Evolutionary conservation across 2,888 invertebrate genomes (phyloP).

Genomic region (Arge pagana): DNA sequence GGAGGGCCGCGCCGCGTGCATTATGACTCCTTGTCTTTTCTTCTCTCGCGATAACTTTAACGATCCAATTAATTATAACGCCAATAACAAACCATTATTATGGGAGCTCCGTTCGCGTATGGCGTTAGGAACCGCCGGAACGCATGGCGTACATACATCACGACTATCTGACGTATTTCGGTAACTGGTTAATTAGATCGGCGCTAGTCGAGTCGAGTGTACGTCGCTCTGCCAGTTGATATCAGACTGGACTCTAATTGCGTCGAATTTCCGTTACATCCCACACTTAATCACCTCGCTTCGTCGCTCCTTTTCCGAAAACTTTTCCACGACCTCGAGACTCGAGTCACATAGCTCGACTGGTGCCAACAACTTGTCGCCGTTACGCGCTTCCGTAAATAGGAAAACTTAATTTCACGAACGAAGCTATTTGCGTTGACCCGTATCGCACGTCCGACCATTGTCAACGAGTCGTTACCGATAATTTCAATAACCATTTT

Average conservation of each 20-base stretch:
- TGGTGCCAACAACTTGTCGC: no score
- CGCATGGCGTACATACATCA: slow-evolving; percentile 2
- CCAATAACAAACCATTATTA: slow-evolving; percentile 29
- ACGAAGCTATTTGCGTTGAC: no score
- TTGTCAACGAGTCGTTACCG: no score
- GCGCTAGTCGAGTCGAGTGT: slow-evolving; percentile 1
- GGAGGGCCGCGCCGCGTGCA: slow-evolving; percentile 48
- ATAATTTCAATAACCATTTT: no score
- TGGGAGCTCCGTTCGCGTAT: no score
- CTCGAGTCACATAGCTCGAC: no score
- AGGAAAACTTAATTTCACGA: no score
- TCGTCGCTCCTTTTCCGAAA: slow-evolving; percentile 1
- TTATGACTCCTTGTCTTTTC: slow-evolving; percentile 26
- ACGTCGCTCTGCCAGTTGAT: neutral
- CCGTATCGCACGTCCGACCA: no score
- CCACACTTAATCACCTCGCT: slow-evolving; percentile 8
- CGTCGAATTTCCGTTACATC: slow-evolving; percentile 10
- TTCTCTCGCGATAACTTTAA: slow-evolving; percentile 48
- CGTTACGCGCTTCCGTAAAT: no score
- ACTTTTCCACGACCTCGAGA: no score
- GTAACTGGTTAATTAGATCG: slow-evolving; percentile 19
- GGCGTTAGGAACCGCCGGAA: no score
- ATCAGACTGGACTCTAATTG: slow-evolving; percentile 9
- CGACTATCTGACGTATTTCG: slow-evolving; percentile 10
- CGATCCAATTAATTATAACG: slow-evolving; percentile 55